Base-by-base conservation (phyloP, 1,140 invertebrate species). In the Stegodyphus dumicola region DNA sequence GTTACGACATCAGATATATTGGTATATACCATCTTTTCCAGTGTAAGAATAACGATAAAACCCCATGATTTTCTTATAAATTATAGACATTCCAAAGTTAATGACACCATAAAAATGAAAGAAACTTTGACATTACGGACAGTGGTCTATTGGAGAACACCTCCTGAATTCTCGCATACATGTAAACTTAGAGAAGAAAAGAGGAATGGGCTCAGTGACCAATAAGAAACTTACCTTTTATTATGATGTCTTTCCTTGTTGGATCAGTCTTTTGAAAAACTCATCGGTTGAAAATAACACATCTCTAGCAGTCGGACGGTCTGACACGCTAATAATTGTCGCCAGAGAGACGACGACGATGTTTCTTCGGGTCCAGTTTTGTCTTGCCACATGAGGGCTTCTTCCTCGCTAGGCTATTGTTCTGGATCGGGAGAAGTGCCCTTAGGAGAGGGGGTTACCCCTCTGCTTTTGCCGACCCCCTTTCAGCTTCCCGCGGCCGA, bases 281-380 rank as follows among this genome's bases (percentile, higher is more conserved):
- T 7, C 33, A 17, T 48, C 70, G 76, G 52, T 60, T 60, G 56
- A 9, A n/a, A 69, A 11, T 53, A 7, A 17, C 33, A 13, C 6
- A 73, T 51, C 15, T 49, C 17, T 54, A 73, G 33, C 54, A 64
- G 33, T 51, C 67, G 69, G 11, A 33, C 54, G 78, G 52, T 48
- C 69, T n/a, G 54, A 69, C 48, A 53, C 64, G 67, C 18, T 77
- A 13, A 64, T 80, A 80, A 80, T 80, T 80, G 78, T 80, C 78
- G 78, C 78, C 53, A 64, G 33, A 51, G 5, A 73, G 54, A 48
- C 69, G 77, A 70, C 65, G 15, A 17, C 7, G 33, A 49, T 33
- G 11, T 71, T 71, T 71, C 69, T 33, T 3, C 49, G 48, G 69
- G 78, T 80, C 78, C 69, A 80, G 78, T 80, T 80, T 78, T 70